phyloP scores from a whole-genome alignment of 1,140 invertebrate genomes.

The Sitophilus oryzae region DNA sequence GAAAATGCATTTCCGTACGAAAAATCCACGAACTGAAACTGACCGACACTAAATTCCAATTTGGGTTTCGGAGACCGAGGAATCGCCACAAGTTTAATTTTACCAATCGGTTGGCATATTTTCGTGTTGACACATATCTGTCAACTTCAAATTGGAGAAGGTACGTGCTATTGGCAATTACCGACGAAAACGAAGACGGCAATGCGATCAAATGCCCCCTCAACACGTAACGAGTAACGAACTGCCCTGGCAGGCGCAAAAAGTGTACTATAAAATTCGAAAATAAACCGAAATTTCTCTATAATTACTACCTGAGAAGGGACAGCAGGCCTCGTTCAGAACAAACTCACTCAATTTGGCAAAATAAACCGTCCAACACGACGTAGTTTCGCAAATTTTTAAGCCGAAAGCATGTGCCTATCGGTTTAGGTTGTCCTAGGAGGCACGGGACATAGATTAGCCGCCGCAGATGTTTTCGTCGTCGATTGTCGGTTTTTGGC shows the following conservation, averaged over 20 bases:
- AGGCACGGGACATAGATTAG: slow-evolving; percentile 34
- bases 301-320: slow-evolving; percentile 11
- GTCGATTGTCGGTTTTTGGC: slow-evolving; percentile 8
- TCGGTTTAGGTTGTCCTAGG: slow-evolving; percentile 35
- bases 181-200: background rate
- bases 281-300: slow-evolving; percentile 8
- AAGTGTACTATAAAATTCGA: slow-evolving; percentile 6
- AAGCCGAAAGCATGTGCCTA: slow-evolving; percentile 47
- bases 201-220: background rate
- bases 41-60: slow-evolving; percentile 3
- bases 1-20: slow-evolving; percentile 9
- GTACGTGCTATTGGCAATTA: slow-evolving; percentile 11
- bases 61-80: background rate
- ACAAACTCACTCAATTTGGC: slow-evolving; percentile 18
- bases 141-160: slow-evolving; percentile 2
- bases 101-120: slow-evolving; percentile 19
- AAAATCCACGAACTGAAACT: background rate
- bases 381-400: slow-evolving; percentile 13
- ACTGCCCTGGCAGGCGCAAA: slow-evolving; percentile 2
- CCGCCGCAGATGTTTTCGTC: slow-evolving; percentile 35
- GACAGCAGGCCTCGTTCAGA: slow-evolving; percentile 5
- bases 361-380: slow-evolving; percentile 17
- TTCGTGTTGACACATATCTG: slow-evolving; percentile 15
- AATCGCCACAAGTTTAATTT: slow-evolving; percentile 4
- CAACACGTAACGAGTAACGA: slow-evolving; percentile 1